Conservation (phyloP, 2,113 vertebrate genomes). For the Poeciliopsis turrubarensis region DNA sequence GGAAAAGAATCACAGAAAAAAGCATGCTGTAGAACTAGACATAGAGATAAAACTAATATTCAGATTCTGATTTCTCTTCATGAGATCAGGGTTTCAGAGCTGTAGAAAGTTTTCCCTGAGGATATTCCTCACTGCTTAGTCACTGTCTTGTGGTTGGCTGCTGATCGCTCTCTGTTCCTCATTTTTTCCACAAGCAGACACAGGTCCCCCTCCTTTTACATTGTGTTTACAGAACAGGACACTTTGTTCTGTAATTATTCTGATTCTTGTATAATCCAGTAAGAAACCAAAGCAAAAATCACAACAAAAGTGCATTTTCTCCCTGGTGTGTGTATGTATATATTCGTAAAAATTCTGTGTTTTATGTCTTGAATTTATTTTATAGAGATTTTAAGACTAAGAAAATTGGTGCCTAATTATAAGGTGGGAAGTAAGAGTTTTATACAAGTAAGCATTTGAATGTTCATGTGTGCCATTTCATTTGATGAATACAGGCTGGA, state of each 20-base stretch:
- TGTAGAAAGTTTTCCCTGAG: neutral
- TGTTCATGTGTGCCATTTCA: too few relatives aligned
- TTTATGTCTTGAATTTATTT: neutral
- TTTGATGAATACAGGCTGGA: too few relatives aligned
- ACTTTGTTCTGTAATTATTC: too few relatives aligned
- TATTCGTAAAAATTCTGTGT: neutral
- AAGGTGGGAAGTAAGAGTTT: too few relatives aligned
- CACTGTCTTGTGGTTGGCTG: slow-evolving; percentile 35
- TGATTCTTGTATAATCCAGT: too few relatives aligned
- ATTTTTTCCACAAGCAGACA: slow-evolving; percentile 3
- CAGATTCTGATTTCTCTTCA: neutral
- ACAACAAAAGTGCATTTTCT: too few relatives aligned
- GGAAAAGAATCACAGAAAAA: slow-evolving; percentile 35
- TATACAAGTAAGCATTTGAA: too few relatives aligned
- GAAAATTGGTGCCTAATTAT: neutral
- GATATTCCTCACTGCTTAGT: slow-evolving; percentile 20
- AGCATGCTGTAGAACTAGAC: neutral
- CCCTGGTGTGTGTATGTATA: too few relatives aligned
- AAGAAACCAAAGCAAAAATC: too few relatives aligned
- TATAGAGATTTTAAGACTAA: neutral
- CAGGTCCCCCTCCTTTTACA: too few relatives aligned
- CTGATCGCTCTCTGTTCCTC: slow-evolving; percentile 17
- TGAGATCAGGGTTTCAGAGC: neutral
- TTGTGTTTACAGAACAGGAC: too few relatives aligned
- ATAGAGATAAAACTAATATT: neutral